Evolutionary conservation across 37 sponge, comb jelly and placozoan genomes (phyloP), one percentile per base, ranked within the genome.

Genomic region (Chondrosia reniformis): DNA sequence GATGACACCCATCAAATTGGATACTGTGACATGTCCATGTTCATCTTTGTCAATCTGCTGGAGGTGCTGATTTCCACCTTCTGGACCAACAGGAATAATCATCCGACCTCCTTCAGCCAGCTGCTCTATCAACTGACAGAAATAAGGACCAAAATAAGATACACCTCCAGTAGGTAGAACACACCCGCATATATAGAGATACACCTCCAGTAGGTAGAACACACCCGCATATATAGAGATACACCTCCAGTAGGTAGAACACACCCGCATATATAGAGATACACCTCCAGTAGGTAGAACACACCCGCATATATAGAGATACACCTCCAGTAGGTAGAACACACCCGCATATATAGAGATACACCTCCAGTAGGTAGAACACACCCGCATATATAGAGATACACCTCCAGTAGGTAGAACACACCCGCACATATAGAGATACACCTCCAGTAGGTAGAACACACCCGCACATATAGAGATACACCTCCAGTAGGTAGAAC

Each of bases 71-170:
- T 10, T 80, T 6, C 91, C 88, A 0, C 92, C 91, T 56, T 36
- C 80, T 92, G 77, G 95, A 2, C 99, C 99, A 34, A 98, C 99
- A 32, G 99, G 99, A 0, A 95, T 72, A 10, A 98, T 74, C 76
- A 98, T 67, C 24, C 95, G 61, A 3, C 95, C 99, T 1, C 99
- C 95, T 28, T 86, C 88, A 42, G 92, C 89, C 46, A 98, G 84
- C 81, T 98, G 99, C 30, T 92, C 87, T 33, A 94, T 43, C 24
- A 97, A 6, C 66, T 64, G 27, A 12, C 10, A 49, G 52, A 19
- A 28, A 24, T 28, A 6, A 3, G 27, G 3, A 28, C 27, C 58
- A 56, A 56, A 24, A 56, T 56, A 28, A 56, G n/a, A n/a, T n/a
- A n/a, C n/a, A n/a, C n/a, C n/a, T n/a, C n/a, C n/a, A n/a, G n/a